Conservation (phyloP, 2,113 vertebrate species). For the Perccottus glenii region DNA sequence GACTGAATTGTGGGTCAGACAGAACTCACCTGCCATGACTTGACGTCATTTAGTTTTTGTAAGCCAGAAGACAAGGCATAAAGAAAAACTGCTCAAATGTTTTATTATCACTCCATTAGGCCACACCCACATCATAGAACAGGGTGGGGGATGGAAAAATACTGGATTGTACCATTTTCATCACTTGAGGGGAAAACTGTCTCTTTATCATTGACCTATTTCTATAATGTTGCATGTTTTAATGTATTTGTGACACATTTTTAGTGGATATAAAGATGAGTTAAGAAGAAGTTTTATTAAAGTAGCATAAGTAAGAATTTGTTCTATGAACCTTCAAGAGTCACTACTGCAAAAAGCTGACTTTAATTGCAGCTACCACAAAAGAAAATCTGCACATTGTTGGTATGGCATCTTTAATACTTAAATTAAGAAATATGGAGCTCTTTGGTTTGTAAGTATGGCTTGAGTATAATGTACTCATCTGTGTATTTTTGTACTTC, state of each 20-base stretch:
- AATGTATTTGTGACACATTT: neutral
- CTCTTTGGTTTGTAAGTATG: too few species aligned
- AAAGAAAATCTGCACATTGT: too few species aligned
- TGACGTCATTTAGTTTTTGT: neutral
- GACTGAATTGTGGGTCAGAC: neutral
- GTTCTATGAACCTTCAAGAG: too few species aligned
- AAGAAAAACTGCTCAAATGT: slow-evolving; percentile 18
- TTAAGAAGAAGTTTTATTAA: too few species aligned
- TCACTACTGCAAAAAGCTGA: too few species aligned
- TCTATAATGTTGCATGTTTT: slow-evolving; percentile 4
- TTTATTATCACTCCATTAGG: slow-evolving; percentile 47
- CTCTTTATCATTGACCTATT: slow-evolving; percentile 7
- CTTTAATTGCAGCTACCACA: too few species aligned
- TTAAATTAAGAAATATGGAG: too few species aligned
- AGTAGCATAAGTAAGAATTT: too few species aligned
- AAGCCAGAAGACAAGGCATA: neutral
- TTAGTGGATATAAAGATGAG: neutral
- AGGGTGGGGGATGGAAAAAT: slow-evolving; percentile 69
- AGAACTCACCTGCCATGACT: neutral
- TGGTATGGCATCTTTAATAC: too few species aligned
- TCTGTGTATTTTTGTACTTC: too few species aligned
- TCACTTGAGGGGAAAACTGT: slow-evolving; percentile 27
- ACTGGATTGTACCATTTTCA: slow-evolving; percentile 69
- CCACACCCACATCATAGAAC: slow-evolving; percentile 66
- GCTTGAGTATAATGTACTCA: too few species aligned